A percentile compares a stretch with the other conserved stretches of the same genome.
Evolutionary conservation across 1,140 invertebrate species (phyloP).

Genomic region (Papilio xuthus): DNA sequence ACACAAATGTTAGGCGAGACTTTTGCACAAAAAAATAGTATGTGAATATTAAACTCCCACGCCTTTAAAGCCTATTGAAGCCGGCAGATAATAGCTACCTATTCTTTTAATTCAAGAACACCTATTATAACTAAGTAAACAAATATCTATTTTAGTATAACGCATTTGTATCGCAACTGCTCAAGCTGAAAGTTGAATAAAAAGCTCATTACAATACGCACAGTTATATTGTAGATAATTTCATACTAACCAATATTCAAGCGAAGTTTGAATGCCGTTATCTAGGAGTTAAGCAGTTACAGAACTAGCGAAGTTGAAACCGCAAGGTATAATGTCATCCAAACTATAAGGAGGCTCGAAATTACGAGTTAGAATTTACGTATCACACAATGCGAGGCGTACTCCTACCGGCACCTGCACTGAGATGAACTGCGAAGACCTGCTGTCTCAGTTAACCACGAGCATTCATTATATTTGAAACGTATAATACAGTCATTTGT

Average conservation of each 20-base stretch:
- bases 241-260: neutral
- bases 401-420: too few species aligned
- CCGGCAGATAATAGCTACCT: neutral
- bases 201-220: neutral
- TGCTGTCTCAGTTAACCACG: neutral
- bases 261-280: neutral
- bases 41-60: neutral
- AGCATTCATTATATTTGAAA: neutral
- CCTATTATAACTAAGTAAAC: neutral
- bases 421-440: too few species aligned
- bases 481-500: neutral
- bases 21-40: constrained; percentile 6
- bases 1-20: constrained; percentile 19
- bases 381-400: too few species aligned
- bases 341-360: neutral
- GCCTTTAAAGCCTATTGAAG: neutral
- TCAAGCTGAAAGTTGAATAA: neutral
- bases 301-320: neutral
- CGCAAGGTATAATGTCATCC: neutral
- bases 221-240: too few species aligned
- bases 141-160: neutral
- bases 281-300: neutral
- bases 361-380: neutral
- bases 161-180: neutral
- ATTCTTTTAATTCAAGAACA: neutral